Conservation (phyloP, 2,797 vertebrate genomes). For the Ispidina picta region DNA sequence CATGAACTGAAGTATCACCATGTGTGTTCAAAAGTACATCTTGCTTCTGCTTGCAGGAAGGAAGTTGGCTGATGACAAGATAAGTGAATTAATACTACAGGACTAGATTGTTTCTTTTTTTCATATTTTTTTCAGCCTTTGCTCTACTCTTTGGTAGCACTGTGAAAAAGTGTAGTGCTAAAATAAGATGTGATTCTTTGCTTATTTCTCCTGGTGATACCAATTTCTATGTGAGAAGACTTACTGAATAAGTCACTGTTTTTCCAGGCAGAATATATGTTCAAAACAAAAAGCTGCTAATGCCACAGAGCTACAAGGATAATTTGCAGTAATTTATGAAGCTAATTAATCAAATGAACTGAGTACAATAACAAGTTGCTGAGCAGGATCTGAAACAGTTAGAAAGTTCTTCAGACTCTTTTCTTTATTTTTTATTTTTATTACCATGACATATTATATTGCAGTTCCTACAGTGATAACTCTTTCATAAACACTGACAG, state of each 20-base stretch:
- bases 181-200: not conserved
- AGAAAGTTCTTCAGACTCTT: not conserved
- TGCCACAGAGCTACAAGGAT: conserved; percentile 56
- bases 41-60: not conserved
- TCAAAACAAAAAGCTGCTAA: conserved; percentile 47
- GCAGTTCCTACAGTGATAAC: not conserved
- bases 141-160: not conserved
- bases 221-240: not conserved
- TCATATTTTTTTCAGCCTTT: not conserved
- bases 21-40: not conserved
- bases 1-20: not conserved
- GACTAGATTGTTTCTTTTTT: not conserved
- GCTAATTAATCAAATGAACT: conserved; percentile 55
- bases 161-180: not conserved
- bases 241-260: not conserved
- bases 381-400: conserved; percentile 30
- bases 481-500: not conserved
- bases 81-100: not conserved
- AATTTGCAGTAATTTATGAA: conserved; percentile 54
- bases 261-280: conserved; percentile 11
- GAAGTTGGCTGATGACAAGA: not conserved
- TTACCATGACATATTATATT: not conserved
- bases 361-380: conserved; percentile 40
- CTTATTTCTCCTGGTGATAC: not conserved
- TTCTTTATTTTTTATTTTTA: not conserved